Conservation (phyloP, 2,888 invertebrate species). For the Uropetala carovei region DNA sequence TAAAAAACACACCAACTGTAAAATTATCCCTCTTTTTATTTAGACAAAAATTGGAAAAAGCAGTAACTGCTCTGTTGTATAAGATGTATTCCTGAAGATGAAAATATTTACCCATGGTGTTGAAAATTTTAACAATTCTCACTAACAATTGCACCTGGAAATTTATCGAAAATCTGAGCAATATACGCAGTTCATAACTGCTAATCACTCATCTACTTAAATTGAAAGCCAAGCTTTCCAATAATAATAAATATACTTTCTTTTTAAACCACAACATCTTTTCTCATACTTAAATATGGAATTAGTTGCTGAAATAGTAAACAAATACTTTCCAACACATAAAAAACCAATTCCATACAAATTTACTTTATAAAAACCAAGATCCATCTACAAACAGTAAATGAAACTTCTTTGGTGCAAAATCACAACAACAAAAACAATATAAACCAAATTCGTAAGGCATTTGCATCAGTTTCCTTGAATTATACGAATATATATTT, state of each 20-base stretch:
- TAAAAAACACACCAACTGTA: conserved; percentile 63
- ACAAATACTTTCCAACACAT: conserved; percentile 64
- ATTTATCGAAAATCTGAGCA: conserved; percentile 64
- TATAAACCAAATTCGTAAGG: conserved; percentile 65
- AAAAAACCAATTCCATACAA: conserved; percentile 57
- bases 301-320: conserved; percentile 62
- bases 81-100: conserved; percentile 62
- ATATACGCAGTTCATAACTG: conserved; percentile 56
- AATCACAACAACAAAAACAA: conserved; percentile 67
- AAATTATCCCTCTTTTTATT: conserved; percentile 63
- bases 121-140: conserved; percentile 64
- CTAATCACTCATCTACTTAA: conserved; percentile 60
- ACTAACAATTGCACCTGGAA: conserved; percentile 64
- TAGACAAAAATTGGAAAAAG: conserved; percentile 61
- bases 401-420: conserved; percentile 65
- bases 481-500: conserved; percentile 65
- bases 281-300: conserved; percentile 64
- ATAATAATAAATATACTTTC: conserved; percentile 64
- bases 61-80: conserved; percentile 63
- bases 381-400: conserved; percentile 61
- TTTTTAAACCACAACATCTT: conserved; percentile 64
- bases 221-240: conserved; percentile 63
- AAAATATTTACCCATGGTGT: conserved; percentile 64
- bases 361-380: conserved; percentile 64
- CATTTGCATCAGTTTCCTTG: conserved; percentile 63